phyloP scores from a whole-genome alignment of 1,140 invertebrate genomes.

The Drosophila ogumai region DNA sequence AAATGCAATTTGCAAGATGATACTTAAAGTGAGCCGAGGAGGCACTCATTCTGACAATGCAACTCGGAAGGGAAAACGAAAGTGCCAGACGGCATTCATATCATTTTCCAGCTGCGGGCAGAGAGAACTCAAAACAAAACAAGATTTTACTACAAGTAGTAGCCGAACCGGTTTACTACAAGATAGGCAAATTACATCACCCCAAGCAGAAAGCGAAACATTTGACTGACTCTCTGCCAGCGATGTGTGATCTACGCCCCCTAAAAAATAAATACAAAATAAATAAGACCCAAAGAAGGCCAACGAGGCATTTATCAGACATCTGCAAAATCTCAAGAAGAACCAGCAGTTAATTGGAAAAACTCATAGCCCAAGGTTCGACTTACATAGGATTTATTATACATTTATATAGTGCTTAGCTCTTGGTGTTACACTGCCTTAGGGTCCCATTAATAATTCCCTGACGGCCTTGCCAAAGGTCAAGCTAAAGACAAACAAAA shows the following conservation, averaged over 20 bases:
- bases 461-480: constrained; percentile 36
- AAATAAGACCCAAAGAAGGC: constrained; percentile 30
- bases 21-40: constrained; percentile 48
- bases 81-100: constrained; percentile 45
- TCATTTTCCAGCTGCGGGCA: constrained; percentile 47
- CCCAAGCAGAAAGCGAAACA: constrained; percentile 44
- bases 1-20: constrained; percentile 61
- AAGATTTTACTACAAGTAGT: constrained; percentile 53
- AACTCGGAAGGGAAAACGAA: constrained; percentile 59
- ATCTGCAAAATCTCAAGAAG: constrained; percentile 67
- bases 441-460: constrained; percentile 47
- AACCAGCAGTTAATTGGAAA: constrained; percentile 26
- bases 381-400: constrained; percentile 43
- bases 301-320: constrained; percentile 31
- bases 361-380: constrained; percentile 31
- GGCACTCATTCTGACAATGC: constrained; percentile 24
- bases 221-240: constrained; percentile 45
- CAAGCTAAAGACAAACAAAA: constrained; percentile 17
- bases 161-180: constrained; percentile 65
- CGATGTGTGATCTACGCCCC: constrained; percentile 42
- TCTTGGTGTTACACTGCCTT: constrained; percentile 18
- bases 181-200: constrained; percentile 73
- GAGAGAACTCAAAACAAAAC: constrained; percentile 54
- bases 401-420: constrained; percentile 4
- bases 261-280: constrained; percentile 6